A percentile compares a stretch with the other conserved stretches of the same genome.
Evolutionary conservation across 1,140 invertebrate species (phyloP).

Genomic region (Probaryconus sp.): DNA sequence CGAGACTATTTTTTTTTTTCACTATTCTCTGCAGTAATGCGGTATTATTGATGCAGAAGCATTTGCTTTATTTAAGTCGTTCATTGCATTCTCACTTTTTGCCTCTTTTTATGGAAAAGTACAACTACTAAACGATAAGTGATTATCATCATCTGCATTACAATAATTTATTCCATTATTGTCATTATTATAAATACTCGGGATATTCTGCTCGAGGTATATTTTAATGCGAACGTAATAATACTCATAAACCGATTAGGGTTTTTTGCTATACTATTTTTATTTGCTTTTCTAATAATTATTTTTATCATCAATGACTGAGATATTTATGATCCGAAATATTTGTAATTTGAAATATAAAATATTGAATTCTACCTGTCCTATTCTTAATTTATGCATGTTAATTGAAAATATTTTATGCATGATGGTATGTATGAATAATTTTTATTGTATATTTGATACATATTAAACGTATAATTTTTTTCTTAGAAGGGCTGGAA

Average conservation of each 20-base stretch:
- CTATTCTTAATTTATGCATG: too few relatives aligned
- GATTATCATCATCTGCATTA: constrained; percentile 43
- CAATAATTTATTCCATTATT: constrained; percentile 49
- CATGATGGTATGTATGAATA: too few relatives aligned
- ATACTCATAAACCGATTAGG: not conserved
- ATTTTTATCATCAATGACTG: too few relatives aligned
- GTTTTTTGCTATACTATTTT: too few relatives aligned
- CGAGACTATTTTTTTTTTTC: constrained; percentile 54
- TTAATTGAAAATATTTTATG: too few relatives aligned
- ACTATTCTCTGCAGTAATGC: constrained; percentile 37
- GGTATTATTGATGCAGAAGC: constrained; percentile 52
- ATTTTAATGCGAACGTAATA: constrained; percentile 1
- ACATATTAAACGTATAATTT: too few relatives aligned
- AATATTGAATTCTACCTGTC: too few relatives aligned
- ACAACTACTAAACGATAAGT: constrained; percentile 44
- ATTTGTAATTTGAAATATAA: too few relatives aligned
- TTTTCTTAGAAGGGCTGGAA: too few relatives aligned
- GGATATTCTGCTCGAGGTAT: not conserved
- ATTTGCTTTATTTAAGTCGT: constrained; percentile 54
- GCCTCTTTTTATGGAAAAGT: constrained; percentile 5
- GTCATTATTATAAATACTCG: constrained; percentile 16
- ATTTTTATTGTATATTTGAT: too few relatives aligned
- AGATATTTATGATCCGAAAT: too few relatives aligned
- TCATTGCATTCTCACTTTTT: constrained; percentile 23
- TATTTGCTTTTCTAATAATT: too few relatives aligned